Evolutionary conservation across 1,140 invertebrate genomes (phyloP), one percentile per base, ranked within the genome.

Genomic region (Lerema accius): DNA sequence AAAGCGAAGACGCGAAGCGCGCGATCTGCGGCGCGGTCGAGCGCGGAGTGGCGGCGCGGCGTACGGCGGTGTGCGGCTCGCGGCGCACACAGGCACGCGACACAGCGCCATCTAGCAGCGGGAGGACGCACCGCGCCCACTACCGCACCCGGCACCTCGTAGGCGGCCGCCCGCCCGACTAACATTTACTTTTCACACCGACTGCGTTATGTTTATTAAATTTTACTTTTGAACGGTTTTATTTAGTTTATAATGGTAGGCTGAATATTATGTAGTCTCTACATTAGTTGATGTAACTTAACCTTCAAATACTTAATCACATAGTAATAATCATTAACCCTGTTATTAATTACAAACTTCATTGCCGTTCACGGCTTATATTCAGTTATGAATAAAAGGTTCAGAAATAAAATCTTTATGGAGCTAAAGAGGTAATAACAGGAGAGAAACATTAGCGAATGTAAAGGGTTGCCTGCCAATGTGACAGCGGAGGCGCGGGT

Each of bases 11-110:
- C 78, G 70, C 76, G 76, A 83, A 70, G 71, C 87, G 87, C 86
- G 86, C 87, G 73, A 49, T 84, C 82, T 56, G 78, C 77, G 73
- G 84, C 86, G 86, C 85, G 84, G 82, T 86, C 85, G 83, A 80
- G 82, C 84, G 85, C 86, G 83, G 84, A 85, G 84, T 84, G 88
- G 75, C 66, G 78, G 69, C 74, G 71, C 75, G 76, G 73, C 74
- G 79, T 75, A 71, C 71, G 69, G 73, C 82, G 67, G 81, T 80
- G 80, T 75, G 78, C 65, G 65, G 58, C 51, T 56, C 35, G 60
- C 68, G 75, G 72, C 77, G 79, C 82, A 85, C 85, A 87, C 83
- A 84, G 67, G 78, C 80, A 79, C 81, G 82, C 74, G 64, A 42
- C 53, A 49, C 42, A 14, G 45, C 75, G 80, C 74, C 86, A 86